These are phyloP conservation scores for Isichthys henryi DNA, from an alignment of 2,113 vertebrate genomes.

Conservation along the genomic window DNA sequence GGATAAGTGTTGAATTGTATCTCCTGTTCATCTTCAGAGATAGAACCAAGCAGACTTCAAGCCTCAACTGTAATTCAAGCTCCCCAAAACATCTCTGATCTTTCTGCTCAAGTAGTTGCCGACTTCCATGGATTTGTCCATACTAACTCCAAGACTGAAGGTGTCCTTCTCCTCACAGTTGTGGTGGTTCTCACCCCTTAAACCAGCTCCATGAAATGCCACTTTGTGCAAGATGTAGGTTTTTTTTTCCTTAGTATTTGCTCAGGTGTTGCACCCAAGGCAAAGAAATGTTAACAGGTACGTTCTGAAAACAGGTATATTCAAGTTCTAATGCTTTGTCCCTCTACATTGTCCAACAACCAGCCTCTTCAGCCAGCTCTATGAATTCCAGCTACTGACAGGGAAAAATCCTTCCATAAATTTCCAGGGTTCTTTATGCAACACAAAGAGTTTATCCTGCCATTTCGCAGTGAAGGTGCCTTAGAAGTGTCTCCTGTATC, in stretches of 20 bases:
- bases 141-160: neutral
- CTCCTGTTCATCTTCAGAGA: neutral
- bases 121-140: neutral
- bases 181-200: neutral
- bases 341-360: neutral
- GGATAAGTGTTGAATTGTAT: neutral
- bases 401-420: neutral
- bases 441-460: neutral
- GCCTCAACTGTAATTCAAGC: neutral
- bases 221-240: neutral
- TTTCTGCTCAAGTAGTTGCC: neutral
- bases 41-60: neutral
- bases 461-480: neutral
- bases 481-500: neutral
- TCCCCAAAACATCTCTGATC: neutral
- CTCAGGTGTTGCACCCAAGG: neutral
- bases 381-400: neutral
- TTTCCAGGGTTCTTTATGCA: neutral
- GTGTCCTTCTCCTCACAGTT: neutral
- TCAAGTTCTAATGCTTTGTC: neutral
- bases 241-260: neutral
- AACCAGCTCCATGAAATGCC: neutral
- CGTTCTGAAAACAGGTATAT: neutral
- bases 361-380: neutral
- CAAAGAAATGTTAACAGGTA: neutral